Percentiles rank a stretch among this genome's conserved stretches.
These are phyloP conservation scores for Ophion slaviceki DNA, from an alignment of 2,888 invertebrate genomes.

Conservation along the genomic window DNA sequence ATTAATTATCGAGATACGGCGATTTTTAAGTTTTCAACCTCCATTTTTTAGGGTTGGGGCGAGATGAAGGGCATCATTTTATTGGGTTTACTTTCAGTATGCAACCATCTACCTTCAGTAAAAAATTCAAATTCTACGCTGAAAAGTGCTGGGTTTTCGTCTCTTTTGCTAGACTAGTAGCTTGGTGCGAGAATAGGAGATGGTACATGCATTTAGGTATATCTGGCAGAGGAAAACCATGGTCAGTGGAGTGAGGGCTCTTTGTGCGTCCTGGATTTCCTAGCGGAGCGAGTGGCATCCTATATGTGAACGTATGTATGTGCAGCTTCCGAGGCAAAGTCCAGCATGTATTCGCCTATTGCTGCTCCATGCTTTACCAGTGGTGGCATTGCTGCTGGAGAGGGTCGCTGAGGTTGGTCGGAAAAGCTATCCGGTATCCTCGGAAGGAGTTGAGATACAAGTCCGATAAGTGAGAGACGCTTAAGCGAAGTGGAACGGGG, in stretches of 20 bases:
- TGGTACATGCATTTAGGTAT: too few species aligned
- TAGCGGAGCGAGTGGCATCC: conserved; percentile 42
- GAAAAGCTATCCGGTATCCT: conserved; percentile 68
- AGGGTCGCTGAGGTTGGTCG: conserved; percentile 63
- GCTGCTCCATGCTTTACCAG: conserved; percentile 32
- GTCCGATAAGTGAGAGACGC: conserved; percentile 78
- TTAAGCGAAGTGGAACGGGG: conserved; percentile 75
- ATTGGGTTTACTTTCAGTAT: too few species aligned
- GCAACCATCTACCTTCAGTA: too few species aligned
- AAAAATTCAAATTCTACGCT: too few species aligned
- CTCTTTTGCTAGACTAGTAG: too few species aligned
- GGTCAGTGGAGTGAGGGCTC: conserved; percentile 47
- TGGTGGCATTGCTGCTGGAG: conserved; percentile 35
- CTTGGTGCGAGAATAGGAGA: too few species aligned
- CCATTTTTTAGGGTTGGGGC: too few species aligned
- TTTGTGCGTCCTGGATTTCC: conserved; percentile 50
- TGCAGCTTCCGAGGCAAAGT: conserved; percentile 47
- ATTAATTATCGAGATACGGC: too few species aligned
- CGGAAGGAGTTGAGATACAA: conserved; percentile 75
- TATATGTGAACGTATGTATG: conserved; percentile 45
- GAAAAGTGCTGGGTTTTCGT: too few species aligned
- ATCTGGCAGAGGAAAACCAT: conserved; percentile 11
- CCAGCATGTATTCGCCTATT: conserved; percentile 21
- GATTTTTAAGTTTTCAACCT: too few species aligned
- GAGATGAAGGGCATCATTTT: too few species aligned